Evolutionary conservation across 2,113 vertebrate species (phyloP).

Genomic region (Indicator maculatus): DNA sequence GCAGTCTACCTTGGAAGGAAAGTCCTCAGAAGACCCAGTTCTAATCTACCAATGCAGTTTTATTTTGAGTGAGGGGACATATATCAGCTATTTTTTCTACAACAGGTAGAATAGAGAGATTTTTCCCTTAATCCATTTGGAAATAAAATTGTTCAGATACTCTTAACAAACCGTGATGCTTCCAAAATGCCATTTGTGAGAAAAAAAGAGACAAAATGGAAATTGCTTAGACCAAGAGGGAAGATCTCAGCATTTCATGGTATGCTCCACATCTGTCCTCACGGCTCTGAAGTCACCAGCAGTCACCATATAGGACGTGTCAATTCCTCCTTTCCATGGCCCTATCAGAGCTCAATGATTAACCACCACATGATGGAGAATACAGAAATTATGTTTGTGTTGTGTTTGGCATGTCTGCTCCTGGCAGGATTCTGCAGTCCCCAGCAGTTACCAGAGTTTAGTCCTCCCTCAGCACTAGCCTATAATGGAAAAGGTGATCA

Average conservation of each 20-base stretch:
- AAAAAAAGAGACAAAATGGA: neutral
- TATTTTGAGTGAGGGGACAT: neutral
- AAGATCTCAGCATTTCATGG: neutral
- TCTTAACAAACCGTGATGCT: neutral
- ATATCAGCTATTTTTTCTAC: neutral
- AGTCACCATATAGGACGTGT: rapidly evolving
- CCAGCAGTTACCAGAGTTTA: neutral
- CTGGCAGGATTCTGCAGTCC: neutral
- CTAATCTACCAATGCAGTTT: neutral
- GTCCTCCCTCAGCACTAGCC: neutral
- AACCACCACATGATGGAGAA: rapidly evolving
- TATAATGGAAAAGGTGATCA: neutral
- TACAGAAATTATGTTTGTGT: rapidly evolving
- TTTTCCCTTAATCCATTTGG: neutral
- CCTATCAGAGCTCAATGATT: rapidly evolving
- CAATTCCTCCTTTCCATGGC: neutral
- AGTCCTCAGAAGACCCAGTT: neutral
- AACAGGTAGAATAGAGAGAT: neutral
- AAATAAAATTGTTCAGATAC: neutral
- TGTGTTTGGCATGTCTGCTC: rapidly evolving
- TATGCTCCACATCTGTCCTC: rapidly evolving
- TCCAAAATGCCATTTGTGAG: neutral
- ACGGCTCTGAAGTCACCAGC: neutral
- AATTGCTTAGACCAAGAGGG: neutral
- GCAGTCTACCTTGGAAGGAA: neutral